Evolutionary conservation across 1,140 invertebrate genomes (phyloP), one percentile per base, ranked within the genome.

Genomic region (Ditylenchus dipsaci): DNA sequence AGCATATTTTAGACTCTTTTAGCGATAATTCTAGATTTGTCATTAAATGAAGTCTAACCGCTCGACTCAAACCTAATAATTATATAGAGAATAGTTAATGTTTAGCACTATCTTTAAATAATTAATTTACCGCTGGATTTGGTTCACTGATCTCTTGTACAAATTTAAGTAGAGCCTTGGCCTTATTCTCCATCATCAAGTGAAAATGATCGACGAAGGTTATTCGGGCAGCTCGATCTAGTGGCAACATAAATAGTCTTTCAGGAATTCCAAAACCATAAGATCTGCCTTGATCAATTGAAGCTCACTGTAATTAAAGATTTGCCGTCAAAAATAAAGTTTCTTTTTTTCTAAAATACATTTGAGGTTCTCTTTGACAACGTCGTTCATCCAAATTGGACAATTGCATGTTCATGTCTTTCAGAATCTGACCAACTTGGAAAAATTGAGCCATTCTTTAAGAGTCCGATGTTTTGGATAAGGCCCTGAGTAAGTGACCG

Each of bases 81-180:
- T n/a, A n/a, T n/a, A n/a, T n/a, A n/a, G n/a, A n/a, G n/a, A n/a
- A n/a, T n/a, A n/a, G n/a, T n/a, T n/a, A n/a, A n/a, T n/a, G n/a
- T n/a, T n/a, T n/a, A n/a, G n/a, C n/a, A n/a, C n/a, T n/a, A n/a
- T n/a, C n/a, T n/a, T n/a, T n/a, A n/a, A n/a, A n/a, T n/a, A 56
- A 38, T 9, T 21, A 47, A 21, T 73, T 72, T 11, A 62, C 72
- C 21, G 27, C 26, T n/a, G 73, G 73, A 1, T 26, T 56, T 19
- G 71, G 71, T 9, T 62, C 60, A 23, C 68, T 72, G 21, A 73
- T 29, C n/a, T 73, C 71, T 49, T 70, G 62, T 19, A 73, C 59
- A 23, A 27, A 74, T 21, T 59, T 11, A 21, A 73, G 74, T 19
- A 73, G 19, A 21, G 71, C 73, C 42, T 73, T 73, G 7, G 71